Conservation (phyloP, 2,797 vertebrate species). For the Leptodactylus fallax region DNA sequence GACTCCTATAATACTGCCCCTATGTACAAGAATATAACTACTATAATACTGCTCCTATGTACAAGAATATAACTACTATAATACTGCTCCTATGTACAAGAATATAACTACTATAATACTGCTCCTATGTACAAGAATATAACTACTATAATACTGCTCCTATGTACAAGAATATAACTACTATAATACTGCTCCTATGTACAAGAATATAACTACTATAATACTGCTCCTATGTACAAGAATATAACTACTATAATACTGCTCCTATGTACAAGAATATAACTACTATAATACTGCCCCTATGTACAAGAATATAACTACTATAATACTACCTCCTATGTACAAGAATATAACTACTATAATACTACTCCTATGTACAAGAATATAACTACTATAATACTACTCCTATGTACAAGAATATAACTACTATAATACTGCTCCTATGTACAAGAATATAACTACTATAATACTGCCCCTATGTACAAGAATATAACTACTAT, state of each 20-base stretch:
- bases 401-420: background rate
- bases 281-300: constrained; percentile 1
- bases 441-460: background rate
- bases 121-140: too few relatives aligned
- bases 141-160: too few relatives aligned
- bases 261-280: background rate
- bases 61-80: background rate
- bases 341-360: background rate
- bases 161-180: background rate
- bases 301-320: constrained; percentile 3
- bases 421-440: background rate
- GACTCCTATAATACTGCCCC: too few relatives aligned
- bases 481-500: too few relatives aligned
- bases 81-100: background rate
- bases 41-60: background rate
- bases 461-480: background rate
- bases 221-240: background rate
- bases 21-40: background rate
- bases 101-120: too few relatives aligned
- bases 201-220: constrained; percentile 6
- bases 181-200: background rate
- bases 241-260: constrained; percentile 7
- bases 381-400: constrained; percentile 3
- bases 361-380: background rate
- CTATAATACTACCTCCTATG: background rate